phyloP scores from a whole-genome alignment of 2,888 invertebrate species.

The Galerucella nymphaeae region DNA sequence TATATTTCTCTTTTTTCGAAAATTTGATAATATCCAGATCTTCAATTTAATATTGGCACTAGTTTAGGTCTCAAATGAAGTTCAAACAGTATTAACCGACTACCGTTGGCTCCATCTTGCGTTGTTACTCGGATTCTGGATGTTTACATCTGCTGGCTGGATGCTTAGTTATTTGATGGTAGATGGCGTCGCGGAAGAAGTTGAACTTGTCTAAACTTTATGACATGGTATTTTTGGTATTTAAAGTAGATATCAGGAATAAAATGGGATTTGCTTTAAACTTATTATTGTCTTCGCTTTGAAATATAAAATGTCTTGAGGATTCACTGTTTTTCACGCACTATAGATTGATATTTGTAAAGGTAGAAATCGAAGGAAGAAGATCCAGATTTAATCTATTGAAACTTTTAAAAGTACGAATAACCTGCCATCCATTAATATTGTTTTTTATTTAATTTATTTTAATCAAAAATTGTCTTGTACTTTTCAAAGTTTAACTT shows the following conservation, averaged over 20 bases:
- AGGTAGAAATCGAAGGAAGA: constrained; percentile 26
- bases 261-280: not conserved
- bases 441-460: constrained; percentile 41
- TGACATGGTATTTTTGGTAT: too few relatives aligned
- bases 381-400: constrained; percentile 30
- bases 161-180: not conserved
- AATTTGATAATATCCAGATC: too few relatives aligned
- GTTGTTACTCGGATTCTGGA: not conserved
- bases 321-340: constrained; percentile 30
- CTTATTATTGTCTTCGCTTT: not conserved
- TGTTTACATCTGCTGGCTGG: not conserved
- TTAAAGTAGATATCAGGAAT: too few relatives aligned
- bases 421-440: constrained; percentile 55
- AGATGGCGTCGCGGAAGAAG: not conserved
- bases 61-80: too few relatives aligned
- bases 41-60: too few relatives aligned
- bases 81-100: too few relatives aligned
- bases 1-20: too few relatives aligned
- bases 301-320: not conserved
- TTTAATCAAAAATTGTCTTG: constrained; percentile 48
- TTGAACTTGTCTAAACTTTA: too few relatives aligned
- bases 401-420: constrained; percentile 58
- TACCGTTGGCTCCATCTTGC: not conserved
- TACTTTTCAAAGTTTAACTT: constrained; percentile 56
- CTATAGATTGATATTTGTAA: constrained; percentile 18